These are phyloP conservation scores for Bombus confusus DNA, from an alignment of 1,140 invertebrate genomes.

Conservation along the genomic window DNA sequence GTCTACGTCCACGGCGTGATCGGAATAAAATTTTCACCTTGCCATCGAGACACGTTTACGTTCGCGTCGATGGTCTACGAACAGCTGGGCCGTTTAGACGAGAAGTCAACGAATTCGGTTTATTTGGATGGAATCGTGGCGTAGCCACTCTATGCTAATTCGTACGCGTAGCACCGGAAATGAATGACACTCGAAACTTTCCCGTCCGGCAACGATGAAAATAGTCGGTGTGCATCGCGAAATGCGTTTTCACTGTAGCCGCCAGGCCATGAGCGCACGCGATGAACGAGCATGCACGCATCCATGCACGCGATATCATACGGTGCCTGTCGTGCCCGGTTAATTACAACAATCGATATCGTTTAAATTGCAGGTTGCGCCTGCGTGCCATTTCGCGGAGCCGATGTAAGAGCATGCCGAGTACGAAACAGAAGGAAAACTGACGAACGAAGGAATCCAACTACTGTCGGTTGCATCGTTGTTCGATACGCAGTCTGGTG, in stretches of 20 bases:
- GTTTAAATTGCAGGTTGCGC: conserved; percentile 55
- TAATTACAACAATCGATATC: conserved; percentile 72
- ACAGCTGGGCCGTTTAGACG: not conserved
- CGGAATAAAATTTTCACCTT: conserved; percentile 13
- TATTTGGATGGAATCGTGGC: not conserved
- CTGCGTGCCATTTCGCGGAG: conserved; percentile 39
- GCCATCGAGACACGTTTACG: not conserved
- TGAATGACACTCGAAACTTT: conserved; percentile 23
- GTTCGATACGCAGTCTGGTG: not conserved
- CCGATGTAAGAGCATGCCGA: conserved; percentile 32
- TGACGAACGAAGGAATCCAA: not conserved
- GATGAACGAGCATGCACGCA: conserved; percentile 44
- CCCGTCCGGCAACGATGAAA: conserved; percentile 18
- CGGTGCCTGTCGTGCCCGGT: conserved; percentile 50
- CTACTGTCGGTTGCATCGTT: conserved; percentile 1
- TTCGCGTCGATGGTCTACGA: not conserved
- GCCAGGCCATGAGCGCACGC: conserved; percentile 19
- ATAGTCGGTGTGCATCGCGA: not conserved
- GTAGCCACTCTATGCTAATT: not conserved
- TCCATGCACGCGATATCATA: conserved; percentile 49
- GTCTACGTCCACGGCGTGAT: not conserved
- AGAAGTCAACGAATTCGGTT: not conserved
- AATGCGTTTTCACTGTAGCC: conserved; percentile 36
- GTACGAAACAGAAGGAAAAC: conserved; percentile 23
- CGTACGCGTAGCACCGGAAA: not conserved